phyloP scores from a whole-genome alignment of 2,888 invertebrate genomes.

The Horisme vitalbata region DNA sequence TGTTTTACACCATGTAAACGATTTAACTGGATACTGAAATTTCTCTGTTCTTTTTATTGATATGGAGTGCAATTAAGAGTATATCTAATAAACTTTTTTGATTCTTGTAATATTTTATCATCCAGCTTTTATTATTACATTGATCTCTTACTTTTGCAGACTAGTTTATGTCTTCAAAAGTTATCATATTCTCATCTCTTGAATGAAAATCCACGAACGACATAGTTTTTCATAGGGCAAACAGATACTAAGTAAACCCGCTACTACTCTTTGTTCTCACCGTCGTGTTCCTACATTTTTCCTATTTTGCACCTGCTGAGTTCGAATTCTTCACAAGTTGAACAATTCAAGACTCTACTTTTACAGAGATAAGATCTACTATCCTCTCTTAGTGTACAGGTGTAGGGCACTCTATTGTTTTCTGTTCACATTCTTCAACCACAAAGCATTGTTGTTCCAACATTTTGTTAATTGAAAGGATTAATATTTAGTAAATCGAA shows the following conservation, averaged over 20 bases:
- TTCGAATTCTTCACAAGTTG: conserved; percentile 9
- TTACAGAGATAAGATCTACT: conserved; percentile 15
- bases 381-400: too few relatives aligned
- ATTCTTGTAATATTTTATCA: too few relatives aligned
- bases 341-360: conserved; percentile 11
- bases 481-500: conserved; percentile 30
- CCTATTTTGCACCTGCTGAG: conserved; percentile 50
- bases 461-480: conserved; percentile 46
- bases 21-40: too few relatives aligned
- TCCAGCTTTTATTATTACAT: too few relatives aligned
- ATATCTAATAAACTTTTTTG: too few relatives aligned
- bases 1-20: too few relatives aligned
- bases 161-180: too few relatives aligned
- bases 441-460: conserved; percentile 42
- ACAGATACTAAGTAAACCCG: conserved; percentile 46
- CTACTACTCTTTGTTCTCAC: conserved; percentile 45
- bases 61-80: too few relatives aligned
- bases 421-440: conserved; percentile 33
- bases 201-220: not conserved
- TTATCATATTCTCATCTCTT: not conserved
- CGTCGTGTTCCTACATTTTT: conserved; percentile 38
- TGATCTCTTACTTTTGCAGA: too few relatives aligned
- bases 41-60: too few relatives aligned
- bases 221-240: conserved; percentile 26
- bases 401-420: conserved; percentile 22